Evolutionary conservation across 2,113 vertebrate species (phyloP), one percentile per base, ranked within the genome.

Genomic region (Paradoxurus hermaphroditus): DNA sequence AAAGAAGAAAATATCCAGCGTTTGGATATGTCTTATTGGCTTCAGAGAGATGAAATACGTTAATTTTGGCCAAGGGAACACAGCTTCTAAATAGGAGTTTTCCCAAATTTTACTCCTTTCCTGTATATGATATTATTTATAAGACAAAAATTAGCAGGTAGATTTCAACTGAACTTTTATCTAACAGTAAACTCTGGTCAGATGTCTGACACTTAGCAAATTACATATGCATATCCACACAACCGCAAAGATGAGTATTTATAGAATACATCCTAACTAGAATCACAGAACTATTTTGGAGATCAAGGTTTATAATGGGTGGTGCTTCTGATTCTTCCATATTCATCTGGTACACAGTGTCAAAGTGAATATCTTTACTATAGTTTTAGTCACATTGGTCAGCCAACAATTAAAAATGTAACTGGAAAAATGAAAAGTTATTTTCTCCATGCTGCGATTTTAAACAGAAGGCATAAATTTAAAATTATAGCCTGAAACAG

Each of bases 401-500:
- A 83, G 29, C 8, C 9, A 81, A 91, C 44, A 86, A 18, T 83
- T 88, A 36, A 16, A 13, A 90, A 91, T 39, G n/a, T 39, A 90
- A 59, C 7, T n/a, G 23, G 4, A 92, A 90, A 82, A 93, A 41
- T 63, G 4, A 46, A 91, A 84, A 51, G 11, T 36, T n/a, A 39
- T 67, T 72, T 97, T 49, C 53, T 96, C 77, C 94, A 39, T 56
- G n/a, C 2, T 94, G 90, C 62, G 68, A 21, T 36, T 95, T 94
- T 95, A 94, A 95, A 75, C n/a, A 62, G 1, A 92, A 92, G 70
- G 12, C 27, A 96, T 67, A 56, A n/a, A 93, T 94, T 90, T 56
- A 93, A 86, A 94, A 88, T 97, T 91, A 94, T 81, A 88, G 46
- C 65, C 51, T 63, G 49, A 88, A 88, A 75, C 95, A 95, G 77